Evolutionary conservation across 2,888 invertebrate species (phyloP), one percentile per base, ranked within the genome.

Genomic region (Aphelenchoides bicaudatus): DNA sequence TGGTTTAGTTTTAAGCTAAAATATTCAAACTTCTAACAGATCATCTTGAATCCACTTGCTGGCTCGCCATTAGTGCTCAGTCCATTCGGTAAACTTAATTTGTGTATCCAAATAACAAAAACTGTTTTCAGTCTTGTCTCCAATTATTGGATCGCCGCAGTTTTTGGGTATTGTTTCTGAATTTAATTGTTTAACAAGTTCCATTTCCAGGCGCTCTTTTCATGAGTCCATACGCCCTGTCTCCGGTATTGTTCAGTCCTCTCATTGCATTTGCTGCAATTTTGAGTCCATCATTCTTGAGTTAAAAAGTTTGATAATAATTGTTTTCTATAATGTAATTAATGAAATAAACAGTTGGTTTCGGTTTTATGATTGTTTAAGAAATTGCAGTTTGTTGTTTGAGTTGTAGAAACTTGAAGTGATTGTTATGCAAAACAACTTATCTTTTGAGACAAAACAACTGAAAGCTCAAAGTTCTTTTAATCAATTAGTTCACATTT

Each of bases 211-310:
- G 28, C 25, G 57, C 61, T 5, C 28, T 62, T 8, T 37, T 62
- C 2, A 37, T 62, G 5, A 59, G 60, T 34, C 62, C 62, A 3
- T 53, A 57, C 23, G 62, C 61, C 6, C 39, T 62, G 8, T 59
- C 25, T 10, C 52, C 52, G 10, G 27, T 62, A 29, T 53, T 62
- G 39, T 38, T 29, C 19, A 63, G 46, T 48, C 65, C 61, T 1
- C 38, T 64, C 16, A 53, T 60, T 49, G 39, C 49, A 6, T 59
- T 51, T 39, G 29, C 39, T 37, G 66, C 66, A 16, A 55, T 68
- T 8, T 28, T 69, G n/a, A 68, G 68, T n/a, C 68, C 68, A 21
- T 60, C 60, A 31, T 66, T 38, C 38, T 55, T 66, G 2, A 64
- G 63, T 51, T 66, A 57, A 53, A 27, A 30, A n/a, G 13, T 52